A percentile compares a stretch with the other conserved stretches of the same genome.
Evolutionary conservation across 2,797 vertebrate genomes (phyloP).

Genomic region (Helicolenus hilgendorfi): DNA sequence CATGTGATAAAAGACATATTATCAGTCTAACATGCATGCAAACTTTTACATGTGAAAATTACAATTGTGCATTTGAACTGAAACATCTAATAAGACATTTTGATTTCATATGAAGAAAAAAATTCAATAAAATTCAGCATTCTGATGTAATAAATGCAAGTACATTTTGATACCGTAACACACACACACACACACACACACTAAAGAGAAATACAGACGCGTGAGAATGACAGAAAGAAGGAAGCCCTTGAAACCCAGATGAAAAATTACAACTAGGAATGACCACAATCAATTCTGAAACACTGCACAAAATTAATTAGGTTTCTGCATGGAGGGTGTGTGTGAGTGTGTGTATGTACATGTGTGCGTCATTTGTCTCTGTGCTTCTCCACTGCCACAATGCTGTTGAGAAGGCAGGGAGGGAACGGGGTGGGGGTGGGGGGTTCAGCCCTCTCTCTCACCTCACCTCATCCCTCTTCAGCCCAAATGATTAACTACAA

Average conservation of each 20-base stretch:
- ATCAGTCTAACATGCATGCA: background rate
- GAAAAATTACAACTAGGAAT: constrained; percentile 95
- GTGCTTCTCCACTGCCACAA: constrained; percentile 51
- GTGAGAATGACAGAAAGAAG: constrained; percentile 44
- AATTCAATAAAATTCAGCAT: background rate
- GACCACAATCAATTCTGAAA: constrained; percentile 97
- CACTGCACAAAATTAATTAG: constrained; percentile 98
- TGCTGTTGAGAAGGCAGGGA: constrained; percentile 35
- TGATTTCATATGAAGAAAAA: background rate
- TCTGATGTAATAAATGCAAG: background rate
- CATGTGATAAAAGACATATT: background rate
- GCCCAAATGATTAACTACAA: constrained; percentile 95
- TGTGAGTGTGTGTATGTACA: constrained; percentile 78
- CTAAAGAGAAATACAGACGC: constrained; percentile 62
- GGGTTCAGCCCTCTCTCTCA: constrained; percentile 89
- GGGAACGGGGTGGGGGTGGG: constrained; percentile 46
- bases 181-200: constrained; percentile 20
- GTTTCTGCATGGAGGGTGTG: constrained; percentile 94
- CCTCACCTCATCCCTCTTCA: constrained; percentile 89
- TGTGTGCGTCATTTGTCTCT: constrained; percentile 72
- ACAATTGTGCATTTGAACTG: background rate
- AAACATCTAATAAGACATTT: background rate
- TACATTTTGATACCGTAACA: background rate
- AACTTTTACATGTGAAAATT: background rate
- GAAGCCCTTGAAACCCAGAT: constrained; percentile 90